Evolutionary conservation across 2,797 vertebrate genomes (phyloP).

Genomic region (Pygocentrus nattereri): DNA sequence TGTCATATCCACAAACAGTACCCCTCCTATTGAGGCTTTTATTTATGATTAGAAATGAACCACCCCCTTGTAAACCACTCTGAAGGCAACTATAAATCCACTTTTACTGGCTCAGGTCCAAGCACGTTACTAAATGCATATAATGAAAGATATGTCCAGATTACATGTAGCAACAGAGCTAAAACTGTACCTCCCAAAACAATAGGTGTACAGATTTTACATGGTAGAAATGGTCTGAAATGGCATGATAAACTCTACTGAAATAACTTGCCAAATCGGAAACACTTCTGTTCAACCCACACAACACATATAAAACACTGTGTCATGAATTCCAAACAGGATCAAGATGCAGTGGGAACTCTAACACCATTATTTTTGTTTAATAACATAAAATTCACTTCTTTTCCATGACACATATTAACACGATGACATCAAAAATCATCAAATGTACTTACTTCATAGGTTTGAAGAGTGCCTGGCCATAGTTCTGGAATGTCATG

Average conservation of each 20-base stretch:
- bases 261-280: constrained; percentile 3
- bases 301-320: neutral
- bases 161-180: constrained; percentile 46
- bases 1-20: constrained; percentile 48
- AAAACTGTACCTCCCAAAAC: constrained; percentile 44
- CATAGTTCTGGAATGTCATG: constrained; percentile 99
- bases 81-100: constrained; percentile 47
- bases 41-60: constrained; percentile 52
- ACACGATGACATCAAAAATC: neutral
- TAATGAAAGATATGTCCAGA: constrained; percentile 51
- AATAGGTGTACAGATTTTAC: constrained; percentile 18
- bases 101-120: constrained; percentile 52
- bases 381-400: neutral
- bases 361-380: neutral
- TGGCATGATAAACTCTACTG: constrained; percentile 22
- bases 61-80: constrained; percentile 40
- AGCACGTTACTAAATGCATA: constrained; percentile 45
- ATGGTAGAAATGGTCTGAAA: constrained; percentile 12
- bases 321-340: neutral
- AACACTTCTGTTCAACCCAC: neutral
- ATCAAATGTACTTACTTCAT: constrained; percentile 79
- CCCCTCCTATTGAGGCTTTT: constrained; percentile 49
- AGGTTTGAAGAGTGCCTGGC: constrained; percentile 89
- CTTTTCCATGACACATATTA: too few relatives aligned
- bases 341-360: too few relatives aligned